Evolutionary conservation across 2,888 invertebrate species (phyloP), one percentile per base, ranked within the genome.

Genomic region (Nasonovia ribisnigri): DNA sequence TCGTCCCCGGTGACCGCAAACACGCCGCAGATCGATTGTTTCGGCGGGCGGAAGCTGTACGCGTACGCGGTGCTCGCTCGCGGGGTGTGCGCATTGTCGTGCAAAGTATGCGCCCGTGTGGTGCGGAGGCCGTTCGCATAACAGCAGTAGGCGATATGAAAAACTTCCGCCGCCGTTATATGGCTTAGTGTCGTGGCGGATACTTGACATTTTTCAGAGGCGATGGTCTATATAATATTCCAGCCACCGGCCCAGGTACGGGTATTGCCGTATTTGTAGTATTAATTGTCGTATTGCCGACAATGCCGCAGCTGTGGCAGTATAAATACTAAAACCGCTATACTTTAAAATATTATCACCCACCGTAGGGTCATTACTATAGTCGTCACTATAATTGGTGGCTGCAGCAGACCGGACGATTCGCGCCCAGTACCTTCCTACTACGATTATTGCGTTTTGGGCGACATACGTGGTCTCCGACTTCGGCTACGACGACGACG

Each of bases 1-100:
- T 48, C n/a, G 84, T 86, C 86, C 86, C 91, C 84, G 84, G 84
- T 67, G 92, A 93, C 88, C 93, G 46, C 93, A 88, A 77, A 88
- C 51, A 36, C 57, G 67, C 51, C 48, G 84, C 89, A 54, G 24
- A 89, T 89, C 90, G 90, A 90, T 90, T 90, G 90, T 90, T 90
- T 77, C 51, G 24, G 77, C 60, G 43, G n/a, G 90, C 77, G 77
- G 36, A 77, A 77, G 77, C 77, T 3, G 36, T 67, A 67, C 42
- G 57, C 16, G 89, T 46, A 24, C 54, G 42, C 10, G 24, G 36
- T 13, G 29, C 43, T 6, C 8, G 88, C n/a, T 46, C 3, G 42
- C 43, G 10, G 67, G n/a, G 90, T 67, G n/a, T 46, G 86, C 77
- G 77, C 77, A 20, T 77, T 77, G 77, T 77, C 77, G 77, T 77